Base-by-base conservation (phyloP, 1,140 invertebrate species). In the Melanaphis sacchari region DNA sequence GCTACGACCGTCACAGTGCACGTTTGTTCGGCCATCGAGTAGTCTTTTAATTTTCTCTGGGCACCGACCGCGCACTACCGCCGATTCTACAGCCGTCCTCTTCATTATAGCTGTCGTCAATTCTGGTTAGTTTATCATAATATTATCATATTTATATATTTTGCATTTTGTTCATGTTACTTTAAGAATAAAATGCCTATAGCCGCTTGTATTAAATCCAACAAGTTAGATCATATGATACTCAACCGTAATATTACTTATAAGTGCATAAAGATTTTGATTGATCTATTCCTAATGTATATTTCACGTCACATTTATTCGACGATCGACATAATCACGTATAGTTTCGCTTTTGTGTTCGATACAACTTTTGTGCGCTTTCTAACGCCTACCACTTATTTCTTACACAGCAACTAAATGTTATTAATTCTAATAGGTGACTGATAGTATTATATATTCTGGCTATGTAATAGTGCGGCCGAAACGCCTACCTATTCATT, bases 141-240 rank as follows among this genome's bases (percentile, higher is more conserved):
- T 66, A 66, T n/a, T 36, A 76, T 76, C 59, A n/a, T 76, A n/a
- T 76, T 76, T n/a, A n/a, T n/a, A 76, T n/a, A 76, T n/a, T 76
- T 76, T 76, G n/a, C 31, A n/a, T n/a, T n/a, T 66, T 66, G 59
- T 66, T 59, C 8, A 8, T 59, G 54, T 59, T 18, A 15, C 9
- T 76, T n/a, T 66, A 31, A n/a, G n/a, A 66, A 18, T 0, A n/a
- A 66, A 1, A n/a, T n/a, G n/a, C 59, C 31, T 66, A n/a, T 15
- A 2, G 59, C n/a, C 15, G n/a, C 31, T 4, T n/a, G 31, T n/a
- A 5, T n/a, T 4, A n/a, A n/a, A 66, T 66, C 59, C 15, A 3
- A 66, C 31, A 5, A 66, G 59, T 66, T 66, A 18, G 31, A 0
- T 66, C 11, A n/a, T 66, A 11, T 4, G 31, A 66, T 5, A n/a